phyloP scores from a whole-genome alignment of 2,797 vertebrate species.

The Columba guinea region DNA sequence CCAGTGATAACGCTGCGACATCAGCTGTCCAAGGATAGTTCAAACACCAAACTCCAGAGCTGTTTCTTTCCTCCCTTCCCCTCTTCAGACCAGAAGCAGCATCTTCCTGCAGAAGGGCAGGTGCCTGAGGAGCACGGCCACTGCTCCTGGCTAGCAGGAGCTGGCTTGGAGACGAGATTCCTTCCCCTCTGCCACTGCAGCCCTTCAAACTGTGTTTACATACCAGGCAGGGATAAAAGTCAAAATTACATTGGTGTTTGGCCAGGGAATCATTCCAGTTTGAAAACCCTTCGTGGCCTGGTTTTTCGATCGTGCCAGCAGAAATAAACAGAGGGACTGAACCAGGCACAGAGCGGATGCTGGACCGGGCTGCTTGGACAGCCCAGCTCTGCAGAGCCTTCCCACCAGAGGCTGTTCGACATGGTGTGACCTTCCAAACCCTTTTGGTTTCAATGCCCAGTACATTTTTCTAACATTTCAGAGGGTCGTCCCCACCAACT shows the following conservation, averaged over 20 bases:
- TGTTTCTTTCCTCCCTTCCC: neutral
- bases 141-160: neutral
- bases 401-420: fast-evolving
- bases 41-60: neutral
- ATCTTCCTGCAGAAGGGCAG: neutral
- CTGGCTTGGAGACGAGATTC: neutral
- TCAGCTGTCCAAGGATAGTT: neutral
- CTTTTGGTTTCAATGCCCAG: fast-evolving
- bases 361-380: neutral
- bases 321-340: neutral
- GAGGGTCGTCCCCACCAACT: neutral
- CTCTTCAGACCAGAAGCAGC: neutral
- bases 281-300: neutral
- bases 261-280: neutral
- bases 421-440: fast-evolving
- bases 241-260: neutral
- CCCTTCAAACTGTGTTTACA: constrained; percentile 21
- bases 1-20: fast-evolving
- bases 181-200: neutral
- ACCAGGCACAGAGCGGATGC: fast-evolving
- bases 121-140: fast-evolving
- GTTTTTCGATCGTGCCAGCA: neutral
- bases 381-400: neutral
- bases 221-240: neutral
- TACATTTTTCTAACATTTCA: neutral